Evolutionary conservation across 2,888 invertebrate species (phyloP).

Genomic region (Strigamia transsilvanica): DNA sequence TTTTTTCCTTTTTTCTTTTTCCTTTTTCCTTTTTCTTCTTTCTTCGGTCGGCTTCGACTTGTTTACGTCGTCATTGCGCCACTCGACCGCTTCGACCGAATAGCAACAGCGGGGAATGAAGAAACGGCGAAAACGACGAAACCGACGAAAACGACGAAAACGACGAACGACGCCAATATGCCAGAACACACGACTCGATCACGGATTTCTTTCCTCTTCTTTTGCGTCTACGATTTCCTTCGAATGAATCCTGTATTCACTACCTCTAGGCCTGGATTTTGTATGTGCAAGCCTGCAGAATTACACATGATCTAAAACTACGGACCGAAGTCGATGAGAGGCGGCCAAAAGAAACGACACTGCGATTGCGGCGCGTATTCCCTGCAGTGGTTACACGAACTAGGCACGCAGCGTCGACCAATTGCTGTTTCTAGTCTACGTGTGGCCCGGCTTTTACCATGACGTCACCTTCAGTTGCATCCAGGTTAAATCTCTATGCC

Average conservation of each 20-base stretch:
- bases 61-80: not conserved
- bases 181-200: conserved; percentile 20
- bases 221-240: not conserved
- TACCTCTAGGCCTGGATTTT: not conserved
- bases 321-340: conserved; percentile 3
- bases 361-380: conserved; percentile 20
- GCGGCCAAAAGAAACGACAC: conserved; percentile 9
- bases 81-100: not conserved
- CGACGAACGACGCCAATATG: conserved; percentile 20
- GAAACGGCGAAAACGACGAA: not conserved
- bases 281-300: not conserved
- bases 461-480: not conserved
- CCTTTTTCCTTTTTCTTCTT: not conserved
- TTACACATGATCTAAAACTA: conserved; percentile 20
- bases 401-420: not conserved
- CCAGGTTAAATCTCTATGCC: not conserved
- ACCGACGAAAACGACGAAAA: no score
- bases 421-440: not conserved
- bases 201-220: not conserved
- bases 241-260: not conserved
- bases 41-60: not conserved
- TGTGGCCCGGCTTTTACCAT: not conserved
- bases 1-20: not conserved
- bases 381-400: conserved; percentile 3
- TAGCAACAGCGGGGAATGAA: conserved; percentile 13